Evolutionary conservation across 2,888 invertebrate species (phyloP), one percentile per base, ranked within the genome.

Genomic region (Ashinkailepas kermadecensis): DNA sequence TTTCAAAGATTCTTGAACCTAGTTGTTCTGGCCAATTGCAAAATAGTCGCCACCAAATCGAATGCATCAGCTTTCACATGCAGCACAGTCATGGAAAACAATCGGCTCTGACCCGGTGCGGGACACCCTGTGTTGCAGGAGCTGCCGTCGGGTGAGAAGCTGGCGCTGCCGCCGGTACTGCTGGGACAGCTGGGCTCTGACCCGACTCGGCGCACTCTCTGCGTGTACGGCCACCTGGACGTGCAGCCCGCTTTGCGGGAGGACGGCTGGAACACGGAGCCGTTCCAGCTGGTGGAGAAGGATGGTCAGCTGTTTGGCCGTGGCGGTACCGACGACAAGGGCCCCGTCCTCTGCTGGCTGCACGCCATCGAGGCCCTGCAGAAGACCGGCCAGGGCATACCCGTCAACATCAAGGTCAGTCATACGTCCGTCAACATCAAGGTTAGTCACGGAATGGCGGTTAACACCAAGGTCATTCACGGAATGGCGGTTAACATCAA

Each of bases 211-310:
- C 96, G 95, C 87, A 99, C 74, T 18, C 92, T 99, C 78, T 92
- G 95, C 82, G 90, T 99, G 82, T 99, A 99, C 88, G 99, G 99
- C 0, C 99, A 99, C 89, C 91, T 99, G 86, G 99, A 99, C 90
- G 99, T 99, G 0, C 99, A 99, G 87, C 99, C 99, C 15, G 99
- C 99, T 0, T 87, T 92, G 59, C 83, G 89, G 88, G 93, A 93
- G 83, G 98, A 98, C 89, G 99, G 98, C 0, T 99, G 99, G 99
- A 90, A 94, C 84, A 93, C 96, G 0, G 96, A 99, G 83, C 99
- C 99, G 0, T 99, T 99, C 89, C 92, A 91, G 56, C 89, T 99
- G 82, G 93, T 93, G 54, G 96, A 97, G 87, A 92, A 92, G 83
- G 91, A 97, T 89, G 95, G 92, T 1, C 97, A 96, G 87, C 89